Evolutionary conservation across 2,797 vertebrate species (phyloP), one percentile per base, ranked within the genome.

Genomic region (Xenentodon cancila): DNA sequence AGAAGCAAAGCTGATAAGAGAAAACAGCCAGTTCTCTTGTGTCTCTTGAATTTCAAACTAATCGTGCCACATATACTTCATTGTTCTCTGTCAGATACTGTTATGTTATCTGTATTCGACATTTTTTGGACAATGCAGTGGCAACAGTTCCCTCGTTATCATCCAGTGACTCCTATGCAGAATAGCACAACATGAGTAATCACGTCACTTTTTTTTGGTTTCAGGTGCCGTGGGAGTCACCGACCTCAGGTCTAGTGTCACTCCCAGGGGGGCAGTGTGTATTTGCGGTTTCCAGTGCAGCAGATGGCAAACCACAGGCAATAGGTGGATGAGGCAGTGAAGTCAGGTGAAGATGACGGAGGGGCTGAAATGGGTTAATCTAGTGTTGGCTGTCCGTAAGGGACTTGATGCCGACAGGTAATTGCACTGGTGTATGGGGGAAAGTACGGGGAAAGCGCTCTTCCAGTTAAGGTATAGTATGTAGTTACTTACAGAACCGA

Each of bases 281-380:
- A 79, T 84, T 78, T 84, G 76, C 9, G n/a, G 60, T 68, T 16
- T 40, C 4, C 1, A 13, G 61, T 79, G 80, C 60, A 87, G 75
- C 89, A 90, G 88, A 90, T 91, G 89, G 82, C 62, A 75, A 74
- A 63, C 55, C 53, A 7, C 37, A 81, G 64, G 87, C 81, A 88
- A 88, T 84, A 81, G 86, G 81, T 63, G 73, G 75, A 85, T 82
- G 73, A 88, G 75, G 73, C 69, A 79, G 73, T 72, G 16, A 53
- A 79, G 75, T 53, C 79, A 89, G 82, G 82, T 88, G 73, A 70
- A 79, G 77, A 49, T 40, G 71, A 64, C 59, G 77, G 59, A 61
- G 68, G 68, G 71, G 27, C 48, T 57, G 59, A 59, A 53, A 55
- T 45, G 17, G 44, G 68, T 73, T 88, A 74, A 89, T 76, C 76